These are phyloP conservation scores for Corythaixoides concolor DNA, from an alignment of 2,113 vertebrate genomes.

Conservation along the genomic window DNA sequence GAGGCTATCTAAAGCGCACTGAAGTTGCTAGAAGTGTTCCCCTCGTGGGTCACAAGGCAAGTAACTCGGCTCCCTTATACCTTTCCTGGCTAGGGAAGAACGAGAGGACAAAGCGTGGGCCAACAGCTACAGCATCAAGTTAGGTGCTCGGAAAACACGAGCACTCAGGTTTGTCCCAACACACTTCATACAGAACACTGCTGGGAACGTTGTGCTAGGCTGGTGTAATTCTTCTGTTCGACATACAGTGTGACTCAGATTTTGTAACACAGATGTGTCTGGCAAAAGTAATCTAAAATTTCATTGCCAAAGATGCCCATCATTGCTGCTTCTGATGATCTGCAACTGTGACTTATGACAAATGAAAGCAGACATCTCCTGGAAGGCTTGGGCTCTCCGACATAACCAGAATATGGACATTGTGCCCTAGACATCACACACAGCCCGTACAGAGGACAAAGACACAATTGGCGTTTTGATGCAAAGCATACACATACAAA, in stretches of 20 bases:
- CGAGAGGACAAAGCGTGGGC: neutral
- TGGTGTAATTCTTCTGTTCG: neutral
- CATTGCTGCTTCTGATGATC: neutral
- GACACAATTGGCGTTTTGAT: neutral
- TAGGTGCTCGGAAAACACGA: neutral
- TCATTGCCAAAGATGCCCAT: neutral
- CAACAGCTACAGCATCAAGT: neutral
- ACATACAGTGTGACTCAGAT: neutral
- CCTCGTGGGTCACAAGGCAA: neutral
- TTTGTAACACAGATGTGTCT: neutral
- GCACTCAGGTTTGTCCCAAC: neutral
- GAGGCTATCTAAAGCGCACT: neutral
- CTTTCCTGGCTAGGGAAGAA: neutral
- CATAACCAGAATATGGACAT: neutral
- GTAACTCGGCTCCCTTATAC: neutral
- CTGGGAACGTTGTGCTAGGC: neutral
- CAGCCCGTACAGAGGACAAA: neutral
- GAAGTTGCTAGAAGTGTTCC: neutral
- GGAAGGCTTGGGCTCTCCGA: neutral
- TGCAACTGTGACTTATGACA: neutral
- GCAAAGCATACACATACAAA: neutral
- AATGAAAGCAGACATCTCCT: neutral
- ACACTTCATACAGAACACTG: neutral
- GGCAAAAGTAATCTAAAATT: neutral
- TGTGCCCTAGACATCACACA: rapidly evolving